Evolutionary conservation across 2,797 vertebrate genomes (phyloP), one percentile per base, ranked within the genome.

Genomic region (Cyprinodon diabolis): DNA sequence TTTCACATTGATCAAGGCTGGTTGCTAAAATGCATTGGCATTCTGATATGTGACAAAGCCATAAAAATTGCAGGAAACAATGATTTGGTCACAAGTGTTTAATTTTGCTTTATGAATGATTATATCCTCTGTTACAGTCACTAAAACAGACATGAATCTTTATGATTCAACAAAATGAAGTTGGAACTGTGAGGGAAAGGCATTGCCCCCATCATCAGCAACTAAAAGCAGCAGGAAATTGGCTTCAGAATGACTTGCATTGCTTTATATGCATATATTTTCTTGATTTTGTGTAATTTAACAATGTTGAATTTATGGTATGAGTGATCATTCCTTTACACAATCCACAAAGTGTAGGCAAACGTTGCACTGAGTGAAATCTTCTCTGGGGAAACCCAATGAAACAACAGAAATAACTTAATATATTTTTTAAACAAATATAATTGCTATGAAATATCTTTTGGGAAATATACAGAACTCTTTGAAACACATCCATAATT

Each of bases 401-500:
- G 74, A 48, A 85, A 80, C 57, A 37, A 83, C 72, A 80, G 74
- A 90, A 93, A 93, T 93, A 94, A 93, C 88, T 94, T 94, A 94
- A 84, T 68, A 81, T 86, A 76, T 82, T 62, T 80, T 82, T 90
- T 82, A 67, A 86, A 90, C 76, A 87, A 88, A 87, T 81, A 88
- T 82, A 89, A 83, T 82, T 80, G 74, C 74, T 87, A 82, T 76
- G 70, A 75, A 83, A 87, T 80, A 37, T 69, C 52, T 75, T 87
- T 81, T 68, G 66, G 63, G 62, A 81, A 87, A 83, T 84, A 78
- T 76, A 79, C 65, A 87, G 14, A 82, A 82, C 78, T 82, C 79
- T 81, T 76, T 74, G 82, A 77, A 70, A 80, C 71, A 88, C 68
- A 84, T 85, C 75, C 71, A 83, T 63, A 66, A 72, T 81, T 74